phyloP scores from a whole-genome alignment of 2,113 vertebrate species.

The Bungarus multicinctus region DNA sequence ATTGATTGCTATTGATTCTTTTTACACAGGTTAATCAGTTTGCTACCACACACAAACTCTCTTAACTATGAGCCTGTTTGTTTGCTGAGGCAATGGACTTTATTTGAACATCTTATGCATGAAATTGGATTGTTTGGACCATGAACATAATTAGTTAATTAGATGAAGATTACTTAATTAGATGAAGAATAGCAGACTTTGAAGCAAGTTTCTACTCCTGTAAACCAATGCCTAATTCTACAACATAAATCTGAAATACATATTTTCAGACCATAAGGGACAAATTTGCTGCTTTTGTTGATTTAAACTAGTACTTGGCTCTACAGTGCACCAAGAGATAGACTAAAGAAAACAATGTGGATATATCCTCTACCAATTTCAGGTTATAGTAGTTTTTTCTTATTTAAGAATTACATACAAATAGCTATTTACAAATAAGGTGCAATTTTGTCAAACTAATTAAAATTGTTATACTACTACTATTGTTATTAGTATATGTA shows the following conservation, averaged over 20 bases:
- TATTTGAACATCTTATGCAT: not conserved
- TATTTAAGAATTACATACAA: not conserved
- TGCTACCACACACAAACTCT: not conserved
- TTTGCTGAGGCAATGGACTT: not conserved
- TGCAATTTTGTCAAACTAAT: not conserved
- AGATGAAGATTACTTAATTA: not conserved
- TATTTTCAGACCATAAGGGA: not conserved
- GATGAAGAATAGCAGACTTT: not conserved
- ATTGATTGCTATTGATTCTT: not conserved
- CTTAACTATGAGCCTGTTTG: not conserved
- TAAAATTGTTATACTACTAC: too few species aligned
- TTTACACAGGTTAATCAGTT: not conserved
- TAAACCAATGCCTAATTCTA: not conserved
- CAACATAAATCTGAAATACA: not conserved
- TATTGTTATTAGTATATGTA: too few species aligned
- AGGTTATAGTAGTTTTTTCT: not conserved
- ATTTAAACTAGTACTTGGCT: not conserved
- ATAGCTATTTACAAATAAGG: not conserved
- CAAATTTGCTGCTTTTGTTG: not conserved
- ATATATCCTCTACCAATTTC: not conserved
- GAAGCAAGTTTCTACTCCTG: not conserved
- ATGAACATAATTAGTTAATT: not conserved
- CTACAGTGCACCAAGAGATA: not conserved
- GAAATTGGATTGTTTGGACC: not conserved
- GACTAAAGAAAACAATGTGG: not conserved